These are phyloP conservation scores for Polypterus senegalus DNA, from an alignment of 2,113 vertebrate genomes.

Conservation along the genomic window DNA sequence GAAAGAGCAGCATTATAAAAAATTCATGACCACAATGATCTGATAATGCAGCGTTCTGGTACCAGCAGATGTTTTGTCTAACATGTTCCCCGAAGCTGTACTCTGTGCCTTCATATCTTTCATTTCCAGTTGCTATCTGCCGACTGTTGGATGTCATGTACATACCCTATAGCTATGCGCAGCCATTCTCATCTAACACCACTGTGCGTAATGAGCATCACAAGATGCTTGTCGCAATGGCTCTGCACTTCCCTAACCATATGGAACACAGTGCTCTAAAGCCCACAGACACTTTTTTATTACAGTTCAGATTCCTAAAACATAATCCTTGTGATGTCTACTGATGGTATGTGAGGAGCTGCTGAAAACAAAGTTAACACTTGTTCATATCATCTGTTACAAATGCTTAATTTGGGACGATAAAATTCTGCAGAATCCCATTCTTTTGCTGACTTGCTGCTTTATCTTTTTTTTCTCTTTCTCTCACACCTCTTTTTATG, in stretches of 20 bases:
- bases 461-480: slow-evolving; percentile 50
- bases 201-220: slow-evolving; percentile 62
- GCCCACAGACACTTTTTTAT: slow-evolving; percentile 73
- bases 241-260: slow-evolving; percentile 68
- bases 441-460: slow-evolving; percentile 72
- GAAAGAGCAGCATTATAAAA: slow-evolving; percentile 56
- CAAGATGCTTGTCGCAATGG: slow-evolving; percentile 72
- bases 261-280: slow-evolving; percentile 75
- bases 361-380: slow-evolving; percentile 78
- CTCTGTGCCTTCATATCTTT: slow-evolving; percentile 65
- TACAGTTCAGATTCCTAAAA: slow-evolving; percentile 75
- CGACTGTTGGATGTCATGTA: slow-evolving; percentile 69
- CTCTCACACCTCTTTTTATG: slow-evolving; percentile 66
- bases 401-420: slow-evolving; percentile 75
- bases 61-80: slow-evolving; percentile 83
- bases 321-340: slow-evolving; percentile 70
- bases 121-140: slow-evolving; percentile 73
- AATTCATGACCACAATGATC: slow-evolving; percentile 71
- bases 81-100: slow-evolving; percentile 73
- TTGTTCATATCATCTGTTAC: slow-evolving; percentile 78
- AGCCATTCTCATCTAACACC: slow-evolving; percentile 61
- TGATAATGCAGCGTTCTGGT: slow-evolving; percentile 70
- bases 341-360: slow-evolving; percentile 61
- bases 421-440: slow-evolving; percentile 64
- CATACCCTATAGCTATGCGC: slow-evolving; percentile 67